Evolutionary conservation across 1,140 invertebrate species (phyloP).

Genomic region (Camponotus pennsylvanicus): DNA sequence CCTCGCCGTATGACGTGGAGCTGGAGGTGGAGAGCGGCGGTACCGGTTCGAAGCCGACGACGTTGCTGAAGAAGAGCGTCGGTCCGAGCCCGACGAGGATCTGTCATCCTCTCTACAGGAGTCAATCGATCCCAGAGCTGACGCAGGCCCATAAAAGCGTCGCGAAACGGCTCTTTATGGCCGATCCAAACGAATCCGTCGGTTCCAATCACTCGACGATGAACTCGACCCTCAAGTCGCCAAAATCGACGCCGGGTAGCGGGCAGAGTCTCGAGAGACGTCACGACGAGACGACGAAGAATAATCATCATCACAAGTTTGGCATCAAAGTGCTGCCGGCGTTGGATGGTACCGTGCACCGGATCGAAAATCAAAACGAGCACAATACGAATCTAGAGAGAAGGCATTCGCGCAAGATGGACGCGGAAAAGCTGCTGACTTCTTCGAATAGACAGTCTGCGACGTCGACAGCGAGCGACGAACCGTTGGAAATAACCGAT

Average conservation of each 20-base stretch:
- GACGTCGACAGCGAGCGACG: not conserved
- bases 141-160: conserved; percentile 84
- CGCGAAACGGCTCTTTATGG: conserved; percentile 85
- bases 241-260: conserved; percentile 77
- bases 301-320: conserved; percentile 88
- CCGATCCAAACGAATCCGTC: conserved; percentile 83
- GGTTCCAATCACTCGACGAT: conserved; percentile 84
- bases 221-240: conserved; percentile 83
- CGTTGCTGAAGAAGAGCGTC: conserved; percentile 84
- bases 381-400: conserved; percentile 85
- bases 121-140: conserved; percentile 90
- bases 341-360: conserved; percentile 82
- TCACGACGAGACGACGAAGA: conserved; percentile 77
- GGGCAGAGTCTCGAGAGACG: conserved; percentile 77
- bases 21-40: conserved; percentile 89
- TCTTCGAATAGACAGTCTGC: not conserved
- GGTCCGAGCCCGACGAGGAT: conserved; percentile 86
- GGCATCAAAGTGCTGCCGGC: conserved; percentile 89
- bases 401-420: conserved; percentile 81
- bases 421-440: conserved; percentile 69
- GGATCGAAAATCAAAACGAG: conserved; percentile 85
- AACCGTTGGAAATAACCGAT: not conserved
- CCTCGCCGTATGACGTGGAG: conserved; percentile 95
- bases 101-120: conserved; percentile 90
- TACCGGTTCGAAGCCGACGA: conserved; percentile 86